These are phyloP conservation scores for Drosophila auraria DNA, from an alignment of 1,140 invertebrate species.

Conservation along the genomic window DNA sequence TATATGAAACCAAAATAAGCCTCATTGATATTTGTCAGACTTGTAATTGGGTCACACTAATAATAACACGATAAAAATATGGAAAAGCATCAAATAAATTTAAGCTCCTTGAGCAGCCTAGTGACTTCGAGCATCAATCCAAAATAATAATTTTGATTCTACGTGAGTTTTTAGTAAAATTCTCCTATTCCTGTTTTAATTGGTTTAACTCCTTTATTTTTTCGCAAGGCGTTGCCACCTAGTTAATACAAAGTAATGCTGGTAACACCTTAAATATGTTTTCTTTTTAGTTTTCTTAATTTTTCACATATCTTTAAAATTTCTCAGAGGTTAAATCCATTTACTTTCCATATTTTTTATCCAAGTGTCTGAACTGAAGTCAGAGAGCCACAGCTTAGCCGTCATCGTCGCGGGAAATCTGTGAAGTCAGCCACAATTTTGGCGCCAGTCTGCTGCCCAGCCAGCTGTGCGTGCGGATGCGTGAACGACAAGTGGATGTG, in stretches of 20 bases:
- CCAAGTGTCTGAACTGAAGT: constrained; percentile 11
- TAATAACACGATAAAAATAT: too few species aligned
- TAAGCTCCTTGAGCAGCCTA: neutral
- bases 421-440: constrained; percentile 81
- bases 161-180: too few species aligned
- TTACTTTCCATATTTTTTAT: neutral
- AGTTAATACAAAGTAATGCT: neutral
- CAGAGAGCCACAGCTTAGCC: constrained; percentile 50
- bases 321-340: neutral
- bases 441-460: constrained; percentile 78
- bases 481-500: constrained; percentile 60
- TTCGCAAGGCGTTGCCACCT: neutral
- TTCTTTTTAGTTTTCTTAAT: neutral
- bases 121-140: neutral
- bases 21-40: neutral
- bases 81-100: too few species aligned
- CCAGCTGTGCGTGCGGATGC: constrained; percentile 78
- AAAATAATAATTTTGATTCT: too few species aligned
- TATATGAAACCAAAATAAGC: too few species aligned
- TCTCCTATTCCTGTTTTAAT: too few species aligned
- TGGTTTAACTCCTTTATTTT: too few species aligned
- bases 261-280: neutral
- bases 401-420: constrained; percentile 76
- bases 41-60: too few species aligned
- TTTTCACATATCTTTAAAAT: too few species aligned